These are phyloP conservation scores for Furcifer pardalis DNA, from an alignment of 2,797 vertebrate species.

Conservation along the genomic window DNA sequence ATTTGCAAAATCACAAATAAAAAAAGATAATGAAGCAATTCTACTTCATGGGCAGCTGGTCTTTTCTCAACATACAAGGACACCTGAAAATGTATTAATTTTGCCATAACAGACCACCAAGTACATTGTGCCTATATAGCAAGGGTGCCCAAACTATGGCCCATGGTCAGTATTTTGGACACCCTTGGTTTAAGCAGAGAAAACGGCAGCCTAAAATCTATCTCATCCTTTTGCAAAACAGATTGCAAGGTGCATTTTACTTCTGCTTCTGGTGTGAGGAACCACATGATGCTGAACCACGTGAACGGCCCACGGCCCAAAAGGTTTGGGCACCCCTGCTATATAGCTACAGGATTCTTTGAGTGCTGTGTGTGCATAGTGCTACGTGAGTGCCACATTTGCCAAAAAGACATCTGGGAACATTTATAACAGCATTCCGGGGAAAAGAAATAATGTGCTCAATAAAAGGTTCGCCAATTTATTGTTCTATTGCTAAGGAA, in stretches of 20 bases:
- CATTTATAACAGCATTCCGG: background rate
- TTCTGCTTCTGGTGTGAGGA: too few species aligned
- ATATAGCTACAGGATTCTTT: too few species aligned
- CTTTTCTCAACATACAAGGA: conserved; percentile 25
- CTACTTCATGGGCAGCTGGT: conserved; percentile 10
- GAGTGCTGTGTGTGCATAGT: background rate
- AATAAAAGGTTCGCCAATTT: conserved; percentile 41
- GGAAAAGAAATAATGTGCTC: conserved; percentile 29
- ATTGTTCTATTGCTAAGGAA: conserved; percentile 16
- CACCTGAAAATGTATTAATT: conserved; percentile 16
- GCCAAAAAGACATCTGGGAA: background rate
- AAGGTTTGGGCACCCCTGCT: too few species aligned
- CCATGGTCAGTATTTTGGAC: too few species aligned
- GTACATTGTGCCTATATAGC: background rate
- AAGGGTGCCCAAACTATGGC: too few species aligned
- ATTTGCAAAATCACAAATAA: conserved; percentile 2
- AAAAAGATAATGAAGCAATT: conserved; percentile 7
- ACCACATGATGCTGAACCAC: too few species aligned
- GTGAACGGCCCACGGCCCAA: too few species aligned
- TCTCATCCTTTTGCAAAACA: too few species aligned
- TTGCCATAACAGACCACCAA: background rate
- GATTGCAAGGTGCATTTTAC: too few species aligned
- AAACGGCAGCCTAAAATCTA: too few species aligned
- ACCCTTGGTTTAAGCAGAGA: too few species aligned
- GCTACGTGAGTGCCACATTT: background rate